Evolutionary conservation across 2,888 invertebrate genomes (phyloP), one percentile per base, ranked within the genome.

Genomic region (Poecilus cupreus): DNA sequence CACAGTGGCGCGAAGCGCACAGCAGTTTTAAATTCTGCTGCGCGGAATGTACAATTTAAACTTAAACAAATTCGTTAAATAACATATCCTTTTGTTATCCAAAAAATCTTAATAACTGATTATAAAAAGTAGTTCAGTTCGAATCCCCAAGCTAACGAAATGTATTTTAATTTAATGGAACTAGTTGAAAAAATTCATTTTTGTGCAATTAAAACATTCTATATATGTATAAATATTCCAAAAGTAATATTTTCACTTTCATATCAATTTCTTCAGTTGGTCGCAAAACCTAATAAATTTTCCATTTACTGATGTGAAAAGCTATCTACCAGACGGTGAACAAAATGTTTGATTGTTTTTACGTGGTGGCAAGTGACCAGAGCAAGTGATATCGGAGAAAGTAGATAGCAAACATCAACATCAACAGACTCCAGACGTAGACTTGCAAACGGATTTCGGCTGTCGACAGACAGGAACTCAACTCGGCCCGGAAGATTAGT

Each of bases 291-390:
- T 18, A 51, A 51, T 51, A 51, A 2, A 51, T 51, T 51, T 51
- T 51, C 51, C 4, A 32, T 32, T 32, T 32, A 32, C 32, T 4
- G 64, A 68, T 68, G 39, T 68, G 20, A 16, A 68, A 16, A 68
- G 37, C 37, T 68, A 37, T 68, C 18, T 26, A 60, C n/a, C 18
- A 37, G 37, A 68, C 18, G 32, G 64, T 16, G 18, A 68, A 68
- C 64, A 68, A 68, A 68, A 16, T 37, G 64, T 68, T 68, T 68
- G 64, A 68, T 68, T 68, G 37, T 68, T 68, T 32, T 11, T 60
- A 60, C n/a, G 26, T 11, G 13, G 16, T 68, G 24, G n/a, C 60
- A 26, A 57, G 37, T 68, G 64, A 68, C 64, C 64, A 37, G 22
- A 37, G 18, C 18, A 13, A 43, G 43, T 43, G 43, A 43, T 43